These are phyloP conservation scores for Rhopalosiphum padi DNA, from an alignment of 1,140 invertebrate genomes.

Conservation along the genomic window DNA sequence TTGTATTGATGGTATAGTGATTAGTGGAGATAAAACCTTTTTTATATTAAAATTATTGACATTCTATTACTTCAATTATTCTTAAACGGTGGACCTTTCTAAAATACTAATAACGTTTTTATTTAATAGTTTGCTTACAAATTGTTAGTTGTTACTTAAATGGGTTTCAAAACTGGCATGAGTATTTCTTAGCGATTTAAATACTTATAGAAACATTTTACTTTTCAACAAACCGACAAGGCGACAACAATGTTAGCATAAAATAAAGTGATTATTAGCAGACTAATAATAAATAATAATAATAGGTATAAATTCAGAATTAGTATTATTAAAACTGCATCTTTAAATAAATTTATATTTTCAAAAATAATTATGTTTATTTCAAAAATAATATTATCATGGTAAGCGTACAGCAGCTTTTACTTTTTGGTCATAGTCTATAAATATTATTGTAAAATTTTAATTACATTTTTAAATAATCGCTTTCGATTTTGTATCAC, in stretches of 20 bases:
- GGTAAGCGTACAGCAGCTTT: background rate
- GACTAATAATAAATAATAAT: conserved; percentile 4
- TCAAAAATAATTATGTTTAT: background rate
- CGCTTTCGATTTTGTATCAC: no score
- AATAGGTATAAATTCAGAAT: background rate
- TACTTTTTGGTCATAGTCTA: background rate
- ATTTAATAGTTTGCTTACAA: conserved; percentile 1
- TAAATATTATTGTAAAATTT: background rate
- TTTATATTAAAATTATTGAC: conserved; percentile 13
- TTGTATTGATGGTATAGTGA: background rate
- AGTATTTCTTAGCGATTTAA: background rate
- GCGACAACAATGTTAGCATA: background rate
- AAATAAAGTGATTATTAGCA: background rate
- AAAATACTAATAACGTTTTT: background rate
- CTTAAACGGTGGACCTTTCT: background rate
- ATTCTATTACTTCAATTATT: background rate
- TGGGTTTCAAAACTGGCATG: background rate
- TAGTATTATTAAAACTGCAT: background rate
- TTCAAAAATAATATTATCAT: background rate
- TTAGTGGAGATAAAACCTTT: conserved; percentile 9
- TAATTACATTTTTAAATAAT: background rate
- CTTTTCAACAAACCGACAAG: background rate
- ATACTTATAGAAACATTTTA: background rate
- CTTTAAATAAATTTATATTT: background rate
- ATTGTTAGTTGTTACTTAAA: background rate